Evolutionary conservation across 2,888 invertebrate genomes (phyloP).

Genomic region (Macaria liturata): DNA sequence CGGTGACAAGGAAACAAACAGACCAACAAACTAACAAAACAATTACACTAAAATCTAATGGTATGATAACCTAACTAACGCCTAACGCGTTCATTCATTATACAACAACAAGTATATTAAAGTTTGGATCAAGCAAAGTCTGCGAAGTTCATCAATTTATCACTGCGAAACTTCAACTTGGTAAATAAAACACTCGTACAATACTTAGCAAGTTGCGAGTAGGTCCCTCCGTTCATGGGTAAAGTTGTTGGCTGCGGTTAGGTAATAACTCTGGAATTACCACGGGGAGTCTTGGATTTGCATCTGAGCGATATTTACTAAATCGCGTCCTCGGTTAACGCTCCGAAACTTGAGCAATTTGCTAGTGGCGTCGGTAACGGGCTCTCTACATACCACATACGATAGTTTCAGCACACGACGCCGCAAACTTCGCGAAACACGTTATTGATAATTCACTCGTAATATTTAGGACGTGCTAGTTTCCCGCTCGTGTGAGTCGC

Average conservation of each 20-base stretch:
- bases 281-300: conserved; percentile 48
- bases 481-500: neutral
- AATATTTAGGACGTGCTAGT: neutral
- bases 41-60: too few relatives aligned
- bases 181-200: conserved; percentile 16
- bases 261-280: conserved; percentile 41
- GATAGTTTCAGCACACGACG: conserved; percentile 7
- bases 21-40: too few relatives aligned
- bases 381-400: conserved; percentile 39
- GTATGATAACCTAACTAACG: too few relatives aligned
- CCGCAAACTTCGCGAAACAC: conserved; percentile 3
- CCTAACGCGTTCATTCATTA: too few relatives aligned
- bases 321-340: conserved; percentile 48
- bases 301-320: conserved; percentile 51
- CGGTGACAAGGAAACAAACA: too few relatives aligned
- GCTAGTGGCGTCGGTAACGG: conserved; percentile 36
- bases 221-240: conserved; percentile 35
- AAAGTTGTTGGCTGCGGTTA: conserved; percentile 40
- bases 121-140: conserved; percentile 13
- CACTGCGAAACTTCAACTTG: conserved; percentile 11
- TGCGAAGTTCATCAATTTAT: conserved; percentile 15
- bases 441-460: conserved; percentile 4
- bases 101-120: neutral
- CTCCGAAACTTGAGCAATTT: conserved; percentile 53
- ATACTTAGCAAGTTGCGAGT: conserved; percentile 10